phyloP scores from a whole-genome alignment of 1,140 invertebrate species.

The Heliconius himera region DNA sequence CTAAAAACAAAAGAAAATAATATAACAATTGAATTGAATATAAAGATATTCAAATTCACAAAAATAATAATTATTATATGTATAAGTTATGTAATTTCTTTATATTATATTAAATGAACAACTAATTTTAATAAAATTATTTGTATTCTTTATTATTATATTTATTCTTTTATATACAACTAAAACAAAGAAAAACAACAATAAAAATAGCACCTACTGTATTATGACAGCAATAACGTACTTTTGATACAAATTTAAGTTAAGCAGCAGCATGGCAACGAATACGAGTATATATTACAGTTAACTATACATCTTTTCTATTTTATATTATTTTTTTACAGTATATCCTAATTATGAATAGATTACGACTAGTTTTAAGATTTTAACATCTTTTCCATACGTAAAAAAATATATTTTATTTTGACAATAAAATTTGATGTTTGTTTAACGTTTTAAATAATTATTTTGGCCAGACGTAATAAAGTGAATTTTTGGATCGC shows the following conservation, averaged over 20 bases:
- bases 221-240: not conserved
- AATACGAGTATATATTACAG: not conserved
- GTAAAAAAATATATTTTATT: not conserved
- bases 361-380: constrained; percentile 33
- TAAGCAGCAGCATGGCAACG: not conserved
- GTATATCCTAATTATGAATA: constrained; percentile 25
- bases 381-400: not conserved
- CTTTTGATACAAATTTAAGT: not conserved
- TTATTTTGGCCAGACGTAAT: not conserved
- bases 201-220: not conserved
- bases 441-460: not conserved
- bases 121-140: too few relatives aligned
- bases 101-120: too few relatives aligned
- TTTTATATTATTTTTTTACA: not conserved
- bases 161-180: not conserved
- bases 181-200: not conserved
- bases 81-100: too few relatives aligned
- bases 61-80: too few relatives aligned
- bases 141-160: too few relatives aligned
- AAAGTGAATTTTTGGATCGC: constrained; percentile 81
- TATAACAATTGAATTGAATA: not conserved
- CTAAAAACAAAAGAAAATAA: too few relatives aligned
- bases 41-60: not conserved
- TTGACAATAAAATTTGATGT: not conserved
- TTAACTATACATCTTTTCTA: not conserved